A percentile compares a stretch with the other conserved stretches of the same genome.
phyloP scores from a whole-genome alignment of 2,113 vertebrate species.

The Suncus etruscus region DNA sequence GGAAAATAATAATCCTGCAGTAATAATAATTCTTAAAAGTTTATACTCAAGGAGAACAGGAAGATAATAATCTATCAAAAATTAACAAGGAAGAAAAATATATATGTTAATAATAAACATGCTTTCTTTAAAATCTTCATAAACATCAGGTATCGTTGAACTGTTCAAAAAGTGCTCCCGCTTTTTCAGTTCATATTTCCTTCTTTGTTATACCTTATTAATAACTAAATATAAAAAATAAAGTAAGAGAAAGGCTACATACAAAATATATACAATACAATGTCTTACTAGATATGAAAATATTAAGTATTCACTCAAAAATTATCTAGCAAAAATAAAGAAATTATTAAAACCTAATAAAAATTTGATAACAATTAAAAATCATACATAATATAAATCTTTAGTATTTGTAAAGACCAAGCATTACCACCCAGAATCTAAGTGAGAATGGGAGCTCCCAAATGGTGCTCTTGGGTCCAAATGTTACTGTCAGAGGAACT shows the following conservation, averaged over 20 bases:
- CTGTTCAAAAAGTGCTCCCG: background rate
- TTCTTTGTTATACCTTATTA: background rate
- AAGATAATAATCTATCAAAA: slow-evolving; percentile 1
- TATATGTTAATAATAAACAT: slow-evolving; percentile 6
- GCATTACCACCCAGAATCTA: background rate
- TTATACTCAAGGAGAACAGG: background rate
- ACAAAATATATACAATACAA: background rate
- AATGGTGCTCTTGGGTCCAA: too few relatives aligned
- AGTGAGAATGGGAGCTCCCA: background rate
- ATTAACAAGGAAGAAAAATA: background rate
- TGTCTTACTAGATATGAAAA: too few relatives aligned
- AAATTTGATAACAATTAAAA: too few relatives aligned
- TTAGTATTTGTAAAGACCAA: background rate
- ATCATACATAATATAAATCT: background rate
- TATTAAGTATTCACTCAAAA: too few relatives aligned
- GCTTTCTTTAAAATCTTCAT: background rate
- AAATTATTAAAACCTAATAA: too few relatives aligned
- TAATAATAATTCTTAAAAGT: slow-evolving; percentile 2
- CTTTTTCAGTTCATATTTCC: background rate
- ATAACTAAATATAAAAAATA: background rate
- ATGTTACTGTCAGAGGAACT: too few relatives aligned
- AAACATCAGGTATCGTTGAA: background rate
- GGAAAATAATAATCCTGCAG: slow-evolving; percentile 42
- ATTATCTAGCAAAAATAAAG: too few relatives aligned
- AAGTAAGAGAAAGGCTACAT: background rate